Base-by-base conservation (phyloP, 2,113 vertebrate species). In the Sminthopsis crassicaudata region DNA sequence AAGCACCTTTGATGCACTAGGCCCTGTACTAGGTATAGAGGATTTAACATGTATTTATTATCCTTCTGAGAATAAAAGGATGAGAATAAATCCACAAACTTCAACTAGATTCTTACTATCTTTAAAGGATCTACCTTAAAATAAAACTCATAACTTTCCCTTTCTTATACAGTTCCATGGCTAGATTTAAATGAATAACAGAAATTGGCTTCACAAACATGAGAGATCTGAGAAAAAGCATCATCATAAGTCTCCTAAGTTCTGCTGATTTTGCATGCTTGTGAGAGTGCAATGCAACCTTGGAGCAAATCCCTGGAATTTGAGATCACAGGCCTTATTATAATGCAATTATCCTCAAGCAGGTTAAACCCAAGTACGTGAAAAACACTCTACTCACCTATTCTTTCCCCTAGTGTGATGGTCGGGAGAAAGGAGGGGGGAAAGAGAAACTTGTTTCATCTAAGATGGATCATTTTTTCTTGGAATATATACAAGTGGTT, bases 361-460 rank as follows among this genome's bases (percentile, higher is more conserved):
- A 89, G 89, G 96, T 97, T 91, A 97, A 94, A 94, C 54, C 23
- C 95, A 97, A 95, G 96, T 97, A 96, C 91, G 94, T 96, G 95
- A 94, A 96, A 97, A 97, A 97, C 95, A 97, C 91, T 97, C 95
- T 42, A 90, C 94, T 95, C 91, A 88, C 60, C 88, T 57, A 76
- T 95, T 92, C 95, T 97, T 95, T 95, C 91, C 84, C 36, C 89
- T 90, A 90, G 27, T 90, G 84, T 94, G 67, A 84, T 51, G 10
- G 50, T 51, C 8, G 23, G n/a, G n/a, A n/a, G 60, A 8, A 95
- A 96, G 96, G 9, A 84, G 42, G n/a, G n/a, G 67, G n/a, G 60
- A 8, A 95, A 96, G 96, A 97, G 96, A 93, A 26, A 92, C 96
- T 98, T 97, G 97, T 94, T 97, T 97, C 90, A 90, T 93, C 89